These are phyloP conservation scores for Mesochorus sp. DNA, from an alignment of 2,888 invertebrate species.

Conservation along the genomic window DNA sequence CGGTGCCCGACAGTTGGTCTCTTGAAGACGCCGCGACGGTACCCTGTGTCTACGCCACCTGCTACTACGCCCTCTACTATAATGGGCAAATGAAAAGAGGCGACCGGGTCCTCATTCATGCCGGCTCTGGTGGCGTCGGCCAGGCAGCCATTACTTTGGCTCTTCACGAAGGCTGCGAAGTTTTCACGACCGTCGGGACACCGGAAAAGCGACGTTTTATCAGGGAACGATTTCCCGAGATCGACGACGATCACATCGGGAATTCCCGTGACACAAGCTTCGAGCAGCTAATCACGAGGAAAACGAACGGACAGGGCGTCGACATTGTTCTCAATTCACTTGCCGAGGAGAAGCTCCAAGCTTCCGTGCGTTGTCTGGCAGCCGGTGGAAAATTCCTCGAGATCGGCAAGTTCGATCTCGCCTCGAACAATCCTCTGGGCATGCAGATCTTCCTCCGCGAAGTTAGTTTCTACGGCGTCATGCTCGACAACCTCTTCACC, in stretches of 20 bases:
- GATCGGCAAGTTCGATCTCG: conserved; percentile 93
- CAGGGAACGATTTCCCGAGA: conserved; percentile 84
- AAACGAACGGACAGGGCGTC: conserved; percentile 94
- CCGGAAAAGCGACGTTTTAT: conserved; percentile 84
- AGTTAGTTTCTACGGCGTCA: conserved; percentile 89
- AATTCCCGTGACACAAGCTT: conserved; percentile 94
- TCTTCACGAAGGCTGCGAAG: conserved; percentile 84
- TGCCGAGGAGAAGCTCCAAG: conserved; percentile 94
- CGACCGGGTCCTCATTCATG: conserved; percentile 80
- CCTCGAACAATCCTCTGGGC: conserved; percentile 85
- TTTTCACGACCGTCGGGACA: conserved; percentile 86
- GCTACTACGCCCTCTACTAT: conserved; percentile 85
- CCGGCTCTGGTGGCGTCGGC: conserved; percentile 85
- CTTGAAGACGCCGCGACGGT: conserved; percentile 87
- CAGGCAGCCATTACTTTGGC: conserved; percentile 87
- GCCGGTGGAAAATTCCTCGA: conserved; percentile 89
- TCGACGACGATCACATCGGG: conserved; percentile 88
- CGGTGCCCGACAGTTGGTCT: conserved; percentile 85
- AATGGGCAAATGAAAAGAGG: conserved; percentile 83
- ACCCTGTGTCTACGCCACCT: conserved; percentile 86
- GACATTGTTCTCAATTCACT: conserved; percentile 96
- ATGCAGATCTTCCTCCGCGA: conserved; percentile 88
- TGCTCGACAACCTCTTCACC: conserved; percentile 88
- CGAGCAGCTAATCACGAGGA: conserved; percentile 90
- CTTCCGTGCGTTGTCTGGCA: conserved; percentile 86